Evolutionary conservation across 2,113 vertebrate genomes (phyloP).

Genomic region (Leptocoma aspasia): DNA sequence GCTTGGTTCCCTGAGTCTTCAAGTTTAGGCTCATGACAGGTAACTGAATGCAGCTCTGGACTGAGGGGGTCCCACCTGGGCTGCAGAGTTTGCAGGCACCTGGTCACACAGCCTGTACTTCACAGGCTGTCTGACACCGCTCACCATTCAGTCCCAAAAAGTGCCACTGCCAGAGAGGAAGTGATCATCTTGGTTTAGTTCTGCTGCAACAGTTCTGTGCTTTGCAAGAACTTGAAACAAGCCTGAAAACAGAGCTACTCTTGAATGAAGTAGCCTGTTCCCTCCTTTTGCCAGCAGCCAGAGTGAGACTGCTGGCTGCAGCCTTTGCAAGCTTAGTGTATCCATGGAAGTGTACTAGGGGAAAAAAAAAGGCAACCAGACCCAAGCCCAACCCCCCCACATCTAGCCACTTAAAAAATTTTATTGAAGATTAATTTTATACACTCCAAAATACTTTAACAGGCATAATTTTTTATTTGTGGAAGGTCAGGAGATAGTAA

Average conservation of each 20-base stretch:
- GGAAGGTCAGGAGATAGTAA: neutral
- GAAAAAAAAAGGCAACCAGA: rapidly evolving
- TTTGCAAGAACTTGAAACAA: neutral
- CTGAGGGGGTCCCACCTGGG: neutral
- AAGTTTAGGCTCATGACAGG: neutral
- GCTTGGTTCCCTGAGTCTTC: neutral
- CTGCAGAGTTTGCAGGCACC: neutral
- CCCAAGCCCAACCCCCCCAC: neutral
- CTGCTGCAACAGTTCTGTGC: neutral
- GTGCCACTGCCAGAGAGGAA: neutral
- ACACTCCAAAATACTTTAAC: neutral
- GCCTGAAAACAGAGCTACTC: neutral
- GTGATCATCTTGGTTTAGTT: neutral
- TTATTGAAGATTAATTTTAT: neutral
- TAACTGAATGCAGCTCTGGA: neutral
- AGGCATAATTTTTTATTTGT: neutral
- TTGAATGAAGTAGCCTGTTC: neutral
- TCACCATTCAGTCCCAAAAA: rapidly evolving
- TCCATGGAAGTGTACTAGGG: neutral
- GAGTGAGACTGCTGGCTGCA: neutral
- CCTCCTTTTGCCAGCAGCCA: neutral
- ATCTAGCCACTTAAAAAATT: neutral
- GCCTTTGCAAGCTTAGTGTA: neutral
- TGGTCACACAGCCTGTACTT: rapidly evolving
- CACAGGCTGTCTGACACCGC: neutral